Evolutionary conservation across 2,797 vertebrate genomes (phyloP), one percentile per base, ranked within the genome.

Genomic region (Orientallactaga sibirica): DNA sequence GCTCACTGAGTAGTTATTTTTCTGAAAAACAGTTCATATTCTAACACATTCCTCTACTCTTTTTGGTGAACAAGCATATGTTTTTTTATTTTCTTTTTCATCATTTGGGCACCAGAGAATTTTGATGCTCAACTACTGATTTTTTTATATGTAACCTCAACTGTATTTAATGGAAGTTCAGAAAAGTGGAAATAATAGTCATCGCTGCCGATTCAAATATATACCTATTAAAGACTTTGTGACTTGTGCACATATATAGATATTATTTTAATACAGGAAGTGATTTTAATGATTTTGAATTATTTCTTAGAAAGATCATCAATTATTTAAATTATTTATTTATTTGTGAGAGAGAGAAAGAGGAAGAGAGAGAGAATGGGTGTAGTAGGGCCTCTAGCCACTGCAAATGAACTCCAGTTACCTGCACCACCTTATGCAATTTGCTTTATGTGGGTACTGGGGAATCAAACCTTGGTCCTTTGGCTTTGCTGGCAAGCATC

Each of bases 291-390:
- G 67, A 29, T 41, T 88, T 94, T 86, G 73, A 73, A 64, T 92
- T 87, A 18, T 37, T 89, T 25, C 87, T 92, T 90, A 76, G 77
- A 92, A 97, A 96, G 29, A 88, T 93, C 61, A 88, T 88, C 73
- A 95, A 52, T 93, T 97, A 11, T 22, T 22, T 52, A 68, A 68
- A n/a, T 55, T 48, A 48, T 48, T 48, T 48, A 48, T 48, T 48
- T 48, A 48, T 48, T 48, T 48, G 48, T 48, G 48, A 48, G 6
- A 48, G 48, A 48, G 48, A 48, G 10, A 48, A 10, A 48, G 10
- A 48, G 48, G 10, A 10, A 48, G 48, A 48, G 48, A 48, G 48
- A 48, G 48, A 48, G 48, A 48, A 48, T 48, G 48, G 48, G 48
- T 48, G 8, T 10, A 48, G 7, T 10, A 48, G 48, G 48, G 10